These are phyloP conservation scores for Rhynchophorus ferrugineus DNA, from an alignment of 1,140 invertebrate species.

Conservation along the genomic window DNA sequence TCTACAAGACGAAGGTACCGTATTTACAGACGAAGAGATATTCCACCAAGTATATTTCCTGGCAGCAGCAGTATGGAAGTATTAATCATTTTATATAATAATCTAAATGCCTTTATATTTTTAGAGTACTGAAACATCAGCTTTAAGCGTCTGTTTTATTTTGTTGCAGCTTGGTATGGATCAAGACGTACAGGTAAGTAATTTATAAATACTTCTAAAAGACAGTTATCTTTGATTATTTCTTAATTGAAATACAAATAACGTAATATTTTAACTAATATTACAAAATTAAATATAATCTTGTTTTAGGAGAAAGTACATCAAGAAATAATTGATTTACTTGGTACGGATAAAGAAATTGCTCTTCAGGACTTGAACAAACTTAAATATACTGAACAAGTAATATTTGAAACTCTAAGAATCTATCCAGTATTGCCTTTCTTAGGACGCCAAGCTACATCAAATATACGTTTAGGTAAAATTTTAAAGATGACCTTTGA, in stretches of 20 bases:
- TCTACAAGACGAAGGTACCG: not conserved
- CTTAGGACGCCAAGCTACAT: slow-evolving; percentile 47
- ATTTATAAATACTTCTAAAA: not conserved
- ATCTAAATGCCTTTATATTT: no score
- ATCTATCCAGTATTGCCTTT: slow-evolving; percentile 59
- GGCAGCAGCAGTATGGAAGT: not conserved
- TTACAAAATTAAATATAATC: not conserved
- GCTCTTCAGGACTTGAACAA: slow-evolving; percentile 43
- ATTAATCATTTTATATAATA: no score
- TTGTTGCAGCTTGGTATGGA: not conserved
- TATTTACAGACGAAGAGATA: not conserved
- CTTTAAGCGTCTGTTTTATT: not conserved
- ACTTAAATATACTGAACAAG: slow-evolving; percentile 55
- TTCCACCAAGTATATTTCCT: not conserved
- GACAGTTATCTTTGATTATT: not conserved
- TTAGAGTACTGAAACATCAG: not conserved
- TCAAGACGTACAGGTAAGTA: not conserved
- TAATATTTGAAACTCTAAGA: slow-evolving; percentile 53
- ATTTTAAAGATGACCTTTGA: no score
- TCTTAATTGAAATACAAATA: no score
- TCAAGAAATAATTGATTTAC: not conserved
- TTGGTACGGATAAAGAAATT: not conserved
- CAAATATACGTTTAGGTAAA: slow-evolving; percentile 42
- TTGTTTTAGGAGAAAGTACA: not conserved
- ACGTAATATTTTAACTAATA: not conserved